Conservation (phyloP, 2,797 vertebrate genomes). For the Tangara arthus region DNA sequence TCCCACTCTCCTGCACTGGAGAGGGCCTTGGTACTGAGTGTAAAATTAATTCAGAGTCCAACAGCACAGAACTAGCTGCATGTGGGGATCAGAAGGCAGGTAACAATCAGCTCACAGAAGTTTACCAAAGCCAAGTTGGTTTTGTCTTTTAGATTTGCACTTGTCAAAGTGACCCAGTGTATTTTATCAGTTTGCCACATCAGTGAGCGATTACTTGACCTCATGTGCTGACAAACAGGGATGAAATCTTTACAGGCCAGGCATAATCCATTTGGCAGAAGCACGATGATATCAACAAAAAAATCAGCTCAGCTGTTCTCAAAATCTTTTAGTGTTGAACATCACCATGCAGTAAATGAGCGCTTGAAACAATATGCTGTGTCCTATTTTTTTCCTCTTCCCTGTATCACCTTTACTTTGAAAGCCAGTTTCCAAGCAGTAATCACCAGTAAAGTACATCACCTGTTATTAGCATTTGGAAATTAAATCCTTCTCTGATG, state of each 20-base stretch:
- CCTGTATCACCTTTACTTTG: background rate
- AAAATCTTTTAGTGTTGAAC: background rate
- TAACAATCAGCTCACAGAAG: background rate
- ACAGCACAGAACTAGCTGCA: background rate
- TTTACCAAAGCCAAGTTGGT: background rate
- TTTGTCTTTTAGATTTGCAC: background rate
- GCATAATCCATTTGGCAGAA: background rate
- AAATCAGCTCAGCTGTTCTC: background rate
- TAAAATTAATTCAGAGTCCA: background rate
- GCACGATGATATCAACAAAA: background rate
- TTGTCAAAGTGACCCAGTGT: background rate
- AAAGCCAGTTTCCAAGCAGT: background rate
- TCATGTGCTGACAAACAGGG: background rate
- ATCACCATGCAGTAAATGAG: background rate
- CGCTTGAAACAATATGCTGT: background rate
- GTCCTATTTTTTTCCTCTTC: background rate
- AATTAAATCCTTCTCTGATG: background rate
- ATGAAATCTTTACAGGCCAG: background rate
- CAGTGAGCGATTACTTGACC: background rate
- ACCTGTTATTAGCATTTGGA: background rate
- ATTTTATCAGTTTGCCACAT: background rate
- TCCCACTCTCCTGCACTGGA: background rate
- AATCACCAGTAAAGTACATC: background rate
- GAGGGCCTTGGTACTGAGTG: background rate
- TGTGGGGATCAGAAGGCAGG: background rate